Percentiles rank a stretch among this genome's conserved stretches.
These are phyloP conservation scores for Hedya salicella DNA, from an alignment of 2,888 invertebrate species.

Conservation along the genomic window DNA sequence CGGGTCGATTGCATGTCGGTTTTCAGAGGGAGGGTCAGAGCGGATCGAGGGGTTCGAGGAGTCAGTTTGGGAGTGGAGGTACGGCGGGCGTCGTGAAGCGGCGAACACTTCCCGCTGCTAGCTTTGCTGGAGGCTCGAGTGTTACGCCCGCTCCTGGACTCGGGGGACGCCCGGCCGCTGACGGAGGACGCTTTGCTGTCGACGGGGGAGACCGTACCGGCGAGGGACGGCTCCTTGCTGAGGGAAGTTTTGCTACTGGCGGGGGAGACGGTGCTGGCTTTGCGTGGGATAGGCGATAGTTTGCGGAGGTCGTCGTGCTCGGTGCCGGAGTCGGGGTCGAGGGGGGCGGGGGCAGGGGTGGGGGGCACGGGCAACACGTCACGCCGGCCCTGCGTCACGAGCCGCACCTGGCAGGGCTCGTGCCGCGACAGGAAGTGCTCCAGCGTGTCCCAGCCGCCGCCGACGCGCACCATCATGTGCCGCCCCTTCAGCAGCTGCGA, in stretches of 20 bases:
- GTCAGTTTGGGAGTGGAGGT: constrained; percentile 63
- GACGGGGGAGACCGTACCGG: constrained; percentile 59
- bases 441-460: constrained; percentile 97
- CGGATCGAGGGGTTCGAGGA: constrained; percentile 53
- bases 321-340: constrained; percentile 43
- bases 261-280: constrained; percentile 68
- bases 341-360: constrained; percentile 43
- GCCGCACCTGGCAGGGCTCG: constrained; percentile 92
- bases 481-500: constrained; percentile 93
- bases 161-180: constrained; percentile 64
- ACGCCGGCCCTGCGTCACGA: constrained; percentile 76
- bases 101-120: constrained; percentile 61
- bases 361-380: constrained; percentile 60
- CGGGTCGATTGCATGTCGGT: constrained; percentile 48
- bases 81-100: constrained; percentile 53
- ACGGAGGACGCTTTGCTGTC: constrained; percentile 67
- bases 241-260: constrained; percentile 60
- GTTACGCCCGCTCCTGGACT: constrained; percentile 49
- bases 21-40: constrained; percentile 67
- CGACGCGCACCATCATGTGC: constrained; percentile 98
- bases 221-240: constrained; percentile 54
- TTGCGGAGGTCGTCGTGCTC: constrained; percentile 41
- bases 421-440: constrained; percentile 96
- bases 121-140: constrained; percentile 57
- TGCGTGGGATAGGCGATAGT: constrained; percentile 84